Evolutionary conservation across 1,140 invertebrate species (phyloP), one percentile per base, ranked within the genome.

Genomic region (Drosophila yakuba): DNA sequence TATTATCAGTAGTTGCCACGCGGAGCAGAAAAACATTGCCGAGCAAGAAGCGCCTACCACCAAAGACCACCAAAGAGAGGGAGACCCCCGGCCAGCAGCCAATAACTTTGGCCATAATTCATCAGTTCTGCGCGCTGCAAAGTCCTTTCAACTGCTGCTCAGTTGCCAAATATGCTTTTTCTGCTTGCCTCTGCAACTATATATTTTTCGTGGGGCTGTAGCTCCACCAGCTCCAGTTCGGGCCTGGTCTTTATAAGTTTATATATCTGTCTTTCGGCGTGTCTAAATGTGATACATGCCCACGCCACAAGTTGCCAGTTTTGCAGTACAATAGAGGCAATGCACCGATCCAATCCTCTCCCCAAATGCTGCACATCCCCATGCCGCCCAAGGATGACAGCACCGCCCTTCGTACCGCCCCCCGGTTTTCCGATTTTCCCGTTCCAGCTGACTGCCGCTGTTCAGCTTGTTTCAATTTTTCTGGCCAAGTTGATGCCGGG

Each of bases 261-360:
- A 83, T 83, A 83, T 89, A 79, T 83, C 75, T 88, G 71, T 80
- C 84, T 84, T 78, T 89, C 84, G 50, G 59, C 58, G 44, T 89
- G 80, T 88, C 79, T 77, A 89, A 88, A 89, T 88, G 83, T 88
- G 73, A 89, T 86, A 83, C 83, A 86, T 88, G 48, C 71, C 63
- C 62, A 43, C 45, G 55, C 59, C 48, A 63, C 56, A 77, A 69
- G 52, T 67, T 71, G 57, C 38, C 52, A 54, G 60, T 64, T 68
- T 68, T 44, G 54, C 41, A 35, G 56, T 4, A 32, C 25, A 52
- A 61, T 41, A 20, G 3, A 38, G 39, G 52, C 61, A 72, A 47
- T 74, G 57, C 73, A 77, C 39, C 20, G 2, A 20, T 58, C 51
- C 8, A 10, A 3, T 32, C 8, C 32, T 10, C 15, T 7, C 39